Evolutionary conservation across 2,113 vertebrate genomes (phyloP).

Genomic region (Anguilla japonica): DNA sequence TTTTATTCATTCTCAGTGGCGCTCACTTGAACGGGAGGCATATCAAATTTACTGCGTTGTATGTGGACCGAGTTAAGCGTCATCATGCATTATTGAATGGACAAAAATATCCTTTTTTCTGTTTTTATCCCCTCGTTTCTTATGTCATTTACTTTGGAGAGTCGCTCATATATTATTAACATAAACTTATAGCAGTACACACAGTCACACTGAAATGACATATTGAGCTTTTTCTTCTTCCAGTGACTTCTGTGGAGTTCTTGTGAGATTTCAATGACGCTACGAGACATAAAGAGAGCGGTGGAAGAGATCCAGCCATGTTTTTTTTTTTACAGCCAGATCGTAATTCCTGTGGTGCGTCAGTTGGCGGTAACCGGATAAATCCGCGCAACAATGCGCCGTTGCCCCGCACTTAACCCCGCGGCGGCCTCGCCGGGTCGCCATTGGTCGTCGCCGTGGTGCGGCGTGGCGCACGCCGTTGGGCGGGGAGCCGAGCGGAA

Average conservation of each 20-base stretch:
- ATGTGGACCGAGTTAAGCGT: slow-evolving; percentile 12
- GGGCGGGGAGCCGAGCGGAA: no score
- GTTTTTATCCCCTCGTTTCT: not conserved
- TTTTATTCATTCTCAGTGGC: not conserved
- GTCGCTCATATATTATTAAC: not conserved
- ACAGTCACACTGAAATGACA: not conserved
- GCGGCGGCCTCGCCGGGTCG: not conserved
- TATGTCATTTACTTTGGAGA: not conserved
- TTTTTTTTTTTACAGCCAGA: not conserved
- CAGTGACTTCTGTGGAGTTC: not conserved
- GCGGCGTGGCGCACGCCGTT: not conserved
- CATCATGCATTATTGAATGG: slow-evolving; percentile 8
- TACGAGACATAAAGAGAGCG: not conserved
- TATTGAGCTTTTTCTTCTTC: not conserved
- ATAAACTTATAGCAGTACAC: not conserved
- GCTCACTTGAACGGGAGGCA: not conserved
- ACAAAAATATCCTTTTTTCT: not conserved
- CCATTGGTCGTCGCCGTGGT: not conserved
- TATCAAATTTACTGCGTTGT: not conserved
- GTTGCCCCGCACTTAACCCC: not conserved
- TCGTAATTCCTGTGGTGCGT: not conserved
- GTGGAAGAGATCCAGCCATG: not conserved
- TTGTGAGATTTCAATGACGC: not conserved
- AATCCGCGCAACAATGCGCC: not conserved
- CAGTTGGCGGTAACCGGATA: not conserved